Evolutionary conservation across 2,888 invertebrate genomes (phyloP).

Genomic region (Oasisia sp.): DNA sequence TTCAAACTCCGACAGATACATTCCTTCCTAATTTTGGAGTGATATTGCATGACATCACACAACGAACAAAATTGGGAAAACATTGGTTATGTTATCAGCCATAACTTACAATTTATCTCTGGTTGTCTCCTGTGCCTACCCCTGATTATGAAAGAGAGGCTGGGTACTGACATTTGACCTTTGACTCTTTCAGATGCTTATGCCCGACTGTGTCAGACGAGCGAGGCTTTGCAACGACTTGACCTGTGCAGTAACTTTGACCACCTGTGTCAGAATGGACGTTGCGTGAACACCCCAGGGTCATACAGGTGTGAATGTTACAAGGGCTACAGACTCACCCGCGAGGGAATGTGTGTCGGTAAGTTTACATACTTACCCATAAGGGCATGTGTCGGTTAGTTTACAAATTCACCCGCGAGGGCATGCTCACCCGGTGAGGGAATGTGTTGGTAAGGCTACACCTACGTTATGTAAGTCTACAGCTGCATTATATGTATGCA

Average conservation of each 20-base stretch:
- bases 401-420: too few relatives aligned
- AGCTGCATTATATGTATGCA: too few relatives aligned
- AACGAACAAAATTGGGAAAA: too few relatives aligned
- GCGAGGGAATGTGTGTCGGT: slow-evolving; percentile 55
- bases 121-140: neutral
- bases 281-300: slow-evolving; percentile 82
- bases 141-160: neutral
- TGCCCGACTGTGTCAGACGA: slow-evolving; percentile 43
- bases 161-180: neutral
- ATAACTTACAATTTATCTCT: too few relatives aligned
- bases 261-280: slow-evolving; percentile 62
- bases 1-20: too few relatives aligned
- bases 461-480: too few relatives aligned
- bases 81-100: too few relatives aligned
- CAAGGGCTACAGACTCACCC: slow-evolving; percentile 56
- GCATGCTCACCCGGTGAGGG: too few relatives aligned
- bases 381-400: too few relatives aligned
- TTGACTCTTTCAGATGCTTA: slow-evolving; percentile 47
- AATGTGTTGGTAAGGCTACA: too few relatives aligned
- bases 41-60: too few relatives aligned
- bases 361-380: slow-evolving; percentile 8
- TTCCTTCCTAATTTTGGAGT: too few relatives aligned
- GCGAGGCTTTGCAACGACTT: neutral
- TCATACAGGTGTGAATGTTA: slow-evolving; percentile 61
- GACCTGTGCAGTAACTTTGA: slow-evolving; percentile 27